Evolutionary conservation across 2,113 vertebrate genomes (phyloP), one percentile per base, ranked within the genome.

Genomic region (Hippopotamus amphibius): DNA sequence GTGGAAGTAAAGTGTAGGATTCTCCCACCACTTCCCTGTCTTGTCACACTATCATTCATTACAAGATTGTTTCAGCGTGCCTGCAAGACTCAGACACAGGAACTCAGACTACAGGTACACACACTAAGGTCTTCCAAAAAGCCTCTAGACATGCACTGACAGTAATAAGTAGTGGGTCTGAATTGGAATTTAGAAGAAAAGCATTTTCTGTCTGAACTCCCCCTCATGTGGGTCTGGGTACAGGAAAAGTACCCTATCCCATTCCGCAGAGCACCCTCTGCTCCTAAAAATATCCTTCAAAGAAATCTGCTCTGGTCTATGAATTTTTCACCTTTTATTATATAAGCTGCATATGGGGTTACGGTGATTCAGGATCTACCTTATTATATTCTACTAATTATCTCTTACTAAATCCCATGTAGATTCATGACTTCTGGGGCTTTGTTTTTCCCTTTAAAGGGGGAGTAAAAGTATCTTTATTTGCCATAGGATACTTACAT

Each of bases 11-110:
- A 59, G 6, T 61, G 22, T 53, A 24, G 16, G 5, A 0, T 88
- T 28, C 7, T 30, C 0, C 5, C 28, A 41, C 2, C 15, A 21
- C 28, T 50, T 0, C 16, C 7, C 12, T 63, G 13, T 63, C 24
- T 83, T 37, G 66, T 13, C 26, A 57, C 24, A 14, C 19, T 37
- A 5, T 12, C 22, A 46, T 53, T 22, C 22, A 46, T 53, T 22
- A 30, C 6, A 59, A 24, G 5, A 22, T 21, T 55, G 6, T 66
- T 80, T 33, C n/a, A 83, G 28, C 19, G 1, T 55, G 16, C 19
- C 48, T 72, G 3, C 0, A 55, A 21, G 15, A 61, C 24, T 7
- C 30, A 55, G 24, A 5, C 13, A 41, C 9, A 81, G 33, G 50
- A 69, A n/a, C 21, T 81, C 50, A 90, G 28, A 63, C 14, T 30